Conservation (phyloP, 2,888 invertebrate species). For the Dolomedes plantarius region DNA sequence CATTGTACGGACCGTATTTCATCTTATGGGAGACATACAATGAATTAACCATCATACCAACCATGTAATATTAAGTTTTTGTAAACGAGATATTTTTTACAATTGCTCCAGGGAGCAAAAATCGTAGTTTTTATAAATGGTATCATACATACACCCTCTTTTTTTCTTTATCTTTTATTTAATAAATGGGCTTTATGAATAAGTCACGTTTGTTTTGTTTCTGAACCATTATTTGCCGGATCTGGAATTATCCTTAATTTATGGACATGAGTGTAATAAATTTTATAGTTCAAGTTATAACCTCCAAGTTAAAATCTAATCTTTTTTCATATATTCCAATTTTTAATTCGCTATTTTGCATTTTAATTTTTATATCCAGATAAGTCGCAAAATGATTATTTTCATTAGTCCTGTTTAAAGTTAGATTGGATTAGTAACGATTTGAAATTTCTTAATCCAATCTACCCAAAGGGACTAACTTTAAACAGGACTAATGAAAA, state of each 20-base stretch:
- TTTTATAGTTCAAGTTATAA: too few relatives aligned
- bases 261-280: conserved; percentile 17
- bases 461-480: too few relatives aligned
- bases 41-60: conserved; percentile 13
- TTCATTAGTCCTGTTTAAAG: too few relatives aligned
- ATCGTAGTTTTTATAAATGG: background rate
- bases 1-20: conserved; percentile 2
- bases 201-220: conserved; percentile 2
- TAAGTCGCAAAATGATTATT: too few relatives aligned
- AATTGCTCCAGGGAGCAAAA: conserved; percentile 14
- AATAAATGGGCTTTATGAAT: conserved; percentile 12
- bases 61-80: background rate
- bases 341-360: too few relatives aligned
- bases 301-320: too few relatives aligned
- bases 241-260: conserved; percentile 11
- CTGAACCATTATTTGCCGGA: background rate
- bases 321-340: too few relatives aligned
- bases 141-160: background rate
- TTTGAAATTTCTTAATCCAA: too few relatives aligned
- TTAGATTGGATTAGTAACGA: too few relatives aligned
- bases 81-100: background rate
- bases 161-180: conserved; percentile 6
- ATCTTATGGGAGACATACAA: conserved; percentile 14
- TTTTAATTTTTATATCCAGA: too few relatives aligned
- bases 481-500: too few relatives aligned